These are phyloP conservation scores for Dicycla oo DNA, from an alignment of 2,888 invertebrate genomes.

Conservation along the genomic window DNA sequence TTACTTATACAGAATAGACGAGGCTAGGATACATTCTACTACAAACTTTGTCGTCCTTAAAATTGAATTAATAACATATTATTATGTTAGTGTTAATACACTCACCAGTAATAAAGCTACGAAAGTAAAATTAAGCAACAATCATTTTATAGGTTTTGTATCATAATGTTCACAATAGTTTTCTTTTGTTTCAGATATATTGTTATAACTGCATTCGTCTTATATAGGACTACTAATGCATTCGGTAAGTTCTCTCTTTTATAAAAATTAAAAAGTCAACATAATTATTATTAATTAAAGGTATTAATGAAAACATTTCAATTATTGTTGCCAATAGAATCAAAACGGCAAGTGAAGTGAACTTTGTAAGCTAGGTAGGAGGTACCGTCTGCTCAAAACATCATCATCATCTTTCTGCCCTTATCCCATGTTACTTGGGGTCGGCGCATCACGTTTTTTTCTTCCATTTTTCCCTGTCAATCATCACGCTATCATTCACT, in stretches of 20 bases:
- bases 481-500: no score
- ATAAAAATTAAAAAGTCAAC: no score
- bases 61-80: neutral
- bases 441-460: no score
- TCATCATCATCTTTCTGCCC: no score
- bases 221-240: constrained; percentile 16
- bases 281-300: no score
- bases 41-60: neutral
- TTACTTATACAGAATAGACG: neutral
- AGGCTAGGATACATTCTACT: no score
- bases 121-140: neutral
- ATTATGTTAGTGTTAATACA: neutral
- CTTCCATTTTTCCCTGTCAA: no score
- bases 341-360: neutral
- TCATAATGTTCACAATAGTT: neutral
- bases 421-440: no score
- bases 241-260: constrained; percentile 25
- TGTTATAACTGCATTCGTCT: constrained; percentile 26
- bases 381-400: no score
- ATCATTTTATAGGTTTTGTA: neutral
- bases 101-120: neutral
- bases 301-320: neutral
- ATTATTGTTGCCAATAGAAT: neutral
- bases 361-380: neutral
- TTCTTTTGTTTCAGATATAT: constrained; percentile 58